phyloP scores from a whole-genome alignment of 1,140 invertebrate genomes.

The Lucilia cuprina region DNA sequence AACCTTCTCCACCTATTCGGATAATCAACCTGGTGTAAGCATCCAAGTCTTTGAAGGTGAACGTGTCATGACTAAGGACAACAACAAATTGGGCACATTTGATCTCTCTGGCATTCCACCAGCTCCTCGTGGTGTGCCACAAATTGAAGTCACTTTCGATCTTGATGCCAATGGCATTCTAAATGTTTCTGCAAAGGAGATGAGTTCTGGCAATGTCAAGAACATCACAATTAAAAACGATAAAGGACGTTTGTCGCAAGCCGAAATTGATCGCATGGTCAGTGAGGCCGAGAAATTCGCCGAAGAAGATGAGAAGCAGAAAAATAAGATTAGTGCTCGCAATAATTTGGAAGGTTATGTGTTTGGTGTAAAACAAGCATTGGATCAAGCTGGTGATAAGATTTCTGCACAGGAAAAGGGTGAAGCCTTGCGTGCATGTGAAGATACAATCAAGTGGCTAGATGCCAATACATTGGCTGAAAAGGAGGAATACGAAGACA shows the following conservation, averaged over 20 bases:
- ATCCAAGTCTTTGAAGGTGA: conserved; percentile 75
- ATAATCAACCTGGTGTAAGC: conserved; percentile 75
- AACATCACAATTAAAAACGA: conserved; percentile 90
- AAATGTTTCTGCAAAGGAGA: conserved; percentile 70
- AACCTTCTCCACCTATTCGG: conserved; percentile 71
- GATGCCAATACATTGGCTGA: conserved; percentile 70
- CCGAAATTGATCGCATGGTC: conserved; percentile 74
- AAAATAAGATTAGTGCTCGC: conserved; percentile 68
- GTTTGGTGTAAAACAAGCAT: conserved; percentile 72
- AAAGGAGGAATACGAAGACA: conserved; percentile 72
- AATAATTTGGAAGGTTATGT: conserved; percentile 75
- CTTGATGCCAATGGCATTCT: conserved; percentile 77
- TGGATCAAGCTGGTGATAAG: conserved; percentile 65
- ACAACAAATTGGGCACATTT: conserved; percentile 79
- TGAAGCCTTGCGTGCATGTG: conserved; percentile 66
- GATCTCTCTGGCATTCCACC: conserved; percentile 81
- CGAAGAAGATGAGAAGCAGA: conserved; percentile 73
- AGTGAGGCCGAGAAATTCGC: conserved; percentile 53
- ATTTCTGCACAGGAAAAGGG: conserved; percentile 65
- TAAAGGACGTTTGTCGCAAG: conserved; percentile 79
- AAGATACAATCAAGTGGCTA: conserved; percentile 70
- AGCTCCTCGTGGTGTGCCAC: conserved; percentile 80
- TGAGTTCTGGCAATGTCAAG: conserved; percentile 65
- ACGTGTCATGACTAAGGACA: conserved; percentile 75
- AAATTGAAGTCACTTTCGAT: conserved; percentile 77